These are phyloP conservation scores for Stegodyphus mimosarum DNA, from an alignment of 1,140 invertebrate species.

Conservation along the genomic window DNA sequence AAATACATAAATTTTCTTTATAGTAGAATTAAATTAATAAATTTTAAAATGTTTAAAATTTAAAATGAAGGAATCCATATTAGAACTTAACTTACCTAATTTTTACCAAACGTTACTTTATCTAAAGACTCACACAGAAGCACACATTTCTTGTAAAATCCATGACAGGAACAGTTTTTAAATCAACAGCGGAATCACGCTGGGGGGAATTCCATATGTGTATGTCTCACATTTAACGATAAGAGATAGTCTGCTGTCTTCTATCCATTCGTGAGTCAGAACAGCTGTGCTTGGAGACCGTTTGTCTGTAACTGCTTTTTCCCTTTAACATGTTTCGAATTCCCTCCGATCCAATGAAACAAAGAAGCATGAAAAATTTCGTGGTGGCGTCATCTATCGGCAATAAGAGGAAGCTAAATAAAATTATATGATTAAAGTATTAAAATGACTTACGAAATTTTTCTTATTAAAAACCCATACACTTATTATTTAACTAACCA, in stretches of 20 bases:
- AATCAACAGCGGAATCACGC: neutral
- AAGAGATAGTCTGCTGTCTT: neutral
- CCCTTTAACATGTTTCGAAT: neutral
- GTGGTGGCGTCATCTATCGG: neutral
- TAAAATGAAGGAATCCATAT: too few species aligned
- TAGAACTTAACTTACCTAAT: too few species aligned
- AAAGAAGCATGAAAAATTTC: neutral
- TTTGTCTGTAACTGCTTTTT: constrained; percentile 1
- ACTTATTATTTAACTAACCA: too few species aligned
- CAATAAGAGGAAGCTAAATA: too few species aligned
- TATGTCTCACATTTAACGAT: neutral
- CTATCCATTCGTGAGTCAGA: constrained; percentile 44
- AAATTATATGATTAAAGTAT: too few species aligned
- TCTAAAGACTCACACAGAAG: too few species aligned
- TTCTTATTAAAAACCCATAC: too few species aligned
- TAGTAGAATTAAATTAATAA: too few species aligned
- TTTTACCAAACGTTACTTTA: too few species aligned
- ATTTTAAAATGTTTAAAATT: too few species aligned
- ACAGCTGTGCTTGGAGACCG: constrained; percentile 50
- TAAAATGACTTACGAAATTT: too few species aligned
- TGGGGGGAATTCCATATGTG: constrained; percentile 34
- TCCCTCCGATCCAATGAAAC: neutral
- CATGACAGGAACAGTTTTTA: neutral
- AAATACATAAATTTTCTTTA: too few species aligned
- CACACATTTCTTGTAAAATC: neutral